Conservation (phyloP, 2,113 vertebrate genomes). For the Prinia subflava region DNA sequence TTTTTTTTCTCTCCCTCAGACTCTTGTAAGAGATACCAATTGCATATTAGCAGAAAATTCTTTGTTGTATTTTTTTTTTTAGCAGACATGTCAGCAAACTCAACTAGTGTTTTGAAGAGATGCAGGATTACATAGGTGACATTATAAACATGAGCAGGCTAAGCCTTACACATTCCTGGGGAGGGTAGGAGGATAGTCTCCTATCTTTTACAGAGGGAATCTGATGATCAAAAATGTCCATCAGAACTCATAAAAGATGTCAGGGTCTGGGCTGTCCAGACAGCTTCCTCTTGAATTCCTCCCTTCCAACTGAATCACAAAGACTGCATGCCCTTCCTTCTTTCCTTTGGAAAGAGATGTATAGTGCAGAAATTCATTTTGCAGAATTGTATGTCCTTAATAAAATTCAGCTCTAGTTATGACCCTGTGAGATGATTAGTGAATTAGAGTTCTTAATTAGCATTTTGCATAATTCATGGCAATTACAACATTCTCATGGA, state of each 20-base stretch:
- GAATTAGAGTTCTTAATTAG: slow-evolving; percentile 79
- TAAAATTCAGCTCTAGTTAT: slow-evolving; percentile 75
- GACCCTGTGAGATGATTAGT: slow-evolving; percentile 79
- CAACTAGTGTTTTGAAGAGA: background rate
- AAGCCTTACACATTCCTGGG: background rate
- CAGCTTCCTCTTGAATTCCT: background rate
- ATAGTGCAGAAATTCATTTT: slow-evolving; percentile 51
- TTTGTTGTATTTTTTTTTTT: background rate
- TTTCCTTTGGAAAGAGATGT: slow-evolving; percentile 26
- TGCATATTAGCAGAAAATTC: background rate
- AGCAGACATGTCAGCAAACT: background rate
- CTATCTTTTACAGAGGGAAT: background rate
- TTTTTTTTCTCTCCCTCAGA: background rate
- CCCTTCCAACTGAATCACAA: background rate
- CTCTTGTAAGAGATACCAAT: background rate
- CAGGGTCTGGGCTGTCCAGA: background rate
- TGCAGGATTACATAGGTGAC: background rate
- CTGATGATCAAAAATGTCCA: background rate
- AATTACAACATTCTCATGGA: slow-evolving; percentile 74
- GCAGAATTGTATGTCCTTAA: slow-evolving; percentile 68
- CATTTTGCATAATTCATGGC: slow-evolving; percentile 82
- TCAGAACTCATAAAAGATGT: background rate
- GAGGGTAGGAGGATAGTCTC: background rate
- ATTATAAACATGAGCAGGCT: background rate
- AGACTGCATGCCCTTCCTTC: background rate